Conservation (phyloP, 2,797 vertebrate genomes). For the Clarias laeviceps region DNA sequence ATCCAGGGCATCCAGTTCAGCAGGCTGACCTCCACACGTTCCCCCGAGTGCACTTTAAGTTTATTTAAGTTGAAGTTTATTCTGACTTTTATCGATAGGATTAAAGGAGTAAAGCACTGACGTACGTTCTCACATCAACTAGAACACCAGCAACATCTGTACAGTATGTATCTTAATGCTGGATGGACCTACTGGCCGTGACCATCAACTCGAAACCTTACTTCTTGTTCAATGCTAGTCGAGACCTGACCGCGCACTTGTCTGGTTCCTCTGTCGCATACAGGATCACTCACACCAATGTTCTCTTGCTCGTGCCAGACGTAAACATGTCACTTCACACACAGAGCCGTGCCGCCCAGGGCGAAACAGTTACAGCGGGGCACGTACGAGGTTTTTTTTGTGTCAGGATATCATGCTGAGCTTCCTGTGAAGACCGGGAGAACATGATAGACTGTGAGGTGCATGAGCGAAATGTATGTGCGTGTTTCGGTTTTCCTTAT, state of each 20-base stretch:
- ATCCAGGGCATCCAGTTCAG: constrained; percentile 16
- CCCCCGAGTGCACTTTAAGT: not conserved
- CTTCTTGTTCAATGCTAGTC: not conserved
- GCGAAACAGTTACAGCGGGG: constrained; percentile 62
- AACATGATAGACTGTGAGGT: not conserved
- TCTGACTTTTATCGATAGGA: not conserved
- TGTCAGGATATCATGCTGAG: constrained; percentile 13
- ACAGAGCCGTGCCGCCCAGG: constrained; percentile 47
- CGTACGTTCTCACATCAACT: no score
- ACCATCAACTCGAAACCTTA: not conserved
- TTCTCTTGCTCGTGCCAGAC: constrained; percentile 48
- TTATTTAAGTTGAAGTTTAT: not conserved
- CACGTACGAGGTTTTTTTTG: constrained; percentile 59
- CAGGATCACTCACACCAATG: constrained; percentile 14
- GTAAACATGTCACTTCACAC: constrained; percentile 61
- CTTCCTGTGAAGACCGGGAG: constrained; percentile 16
- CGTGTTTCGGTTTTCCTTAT: not conserved
- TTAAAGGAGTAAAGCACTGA: not conserved
- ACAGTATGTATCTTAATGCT: no score
- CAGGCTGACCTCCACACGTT: not conserved
- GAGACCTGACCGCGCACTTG: not conserved
- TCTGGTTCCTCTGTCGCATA: not conserved
- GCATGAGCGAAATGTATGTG: not conserved
- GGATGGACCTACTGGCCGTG: no score
- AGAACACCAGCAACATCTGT: no score